A percentile compares a stretch with the other conserved stretches of the same genome.
phyloP scores from a whole-genome alignment of 2,797 vertebrate species.

The Parambassis ranga region DNA sequence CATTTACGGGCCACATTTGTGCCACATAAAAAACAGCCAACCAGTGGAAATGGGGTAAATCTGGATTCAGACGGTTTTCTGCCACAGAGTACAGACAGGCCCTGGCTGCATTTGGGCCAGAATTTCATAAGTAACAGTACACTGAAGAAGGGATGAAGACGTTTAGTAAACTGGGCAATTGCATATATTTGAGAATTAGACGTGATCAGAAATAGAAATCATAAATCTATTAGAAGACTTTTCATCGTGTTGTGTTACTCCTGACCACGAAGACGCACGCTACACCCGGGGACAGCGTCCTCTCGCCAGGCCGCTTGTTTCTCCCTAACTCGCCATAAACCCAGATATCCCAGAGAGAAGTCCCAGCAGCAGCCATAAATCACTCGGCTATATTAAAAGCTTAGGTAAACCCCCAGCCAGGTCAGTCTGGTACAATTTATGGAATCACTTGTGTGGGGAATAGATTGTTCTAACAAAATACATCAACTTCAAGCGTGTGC shows the following conservation, averaged over 20 bases:
- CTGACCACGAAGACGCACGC: slow-evolving; percentile 17
- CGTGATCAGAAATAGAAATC: not conserved
- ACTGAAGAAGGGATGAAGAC: not conserved
- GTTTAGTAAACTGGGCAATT: not conserved
- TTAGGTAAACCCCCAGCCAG: slow-evolving; percentile 61
- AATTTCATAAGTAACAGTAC: slow-evolving; percentile 33
- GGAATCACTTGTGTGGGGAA: slow-evolving; percentile 56
- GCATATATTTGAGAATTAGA: not conserved
- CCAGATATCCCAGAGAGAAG: slow-evolving; percentile 41
- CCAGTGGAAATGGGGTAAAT: not conserved
- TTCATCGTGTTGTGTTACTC: slow-evolving; percentile 36
- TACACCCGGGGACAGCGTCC: slow-evolving; percentile 18
- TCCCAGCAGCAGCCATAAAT: slow-evolving; percentile 61
- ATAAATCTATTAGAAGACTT: slow-evolving; percentile 2
- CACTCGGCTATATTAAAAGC: slow-evolving; percentile 63
- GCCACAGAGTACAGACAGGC: not conserved
- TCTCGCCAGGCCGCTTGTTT: slow-evolving; percentile 16
- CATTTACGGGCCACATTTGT: not conserved
- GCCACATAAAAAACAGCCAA: not conserved
- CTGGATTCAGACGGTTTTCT: not conserved
- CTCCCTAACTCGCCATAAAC: slow-evolving; percentile 43
- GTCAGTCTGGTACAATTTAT: slow-evolving; percentile 63
- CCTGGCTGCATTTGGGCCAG: not conserved
- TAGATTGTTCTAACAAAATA: slow-evolving; percentile 62
- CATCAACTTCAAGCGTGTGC: slow-evolving; percentile 40